Percentiles rank a stretch among this genome's conserved stretches.
These are phyloP conservation scores for Panagrolaimus sp. DNA, from an alignment of 1,140 invertebrate genomes.

Conservation along the genomic window DNA sequence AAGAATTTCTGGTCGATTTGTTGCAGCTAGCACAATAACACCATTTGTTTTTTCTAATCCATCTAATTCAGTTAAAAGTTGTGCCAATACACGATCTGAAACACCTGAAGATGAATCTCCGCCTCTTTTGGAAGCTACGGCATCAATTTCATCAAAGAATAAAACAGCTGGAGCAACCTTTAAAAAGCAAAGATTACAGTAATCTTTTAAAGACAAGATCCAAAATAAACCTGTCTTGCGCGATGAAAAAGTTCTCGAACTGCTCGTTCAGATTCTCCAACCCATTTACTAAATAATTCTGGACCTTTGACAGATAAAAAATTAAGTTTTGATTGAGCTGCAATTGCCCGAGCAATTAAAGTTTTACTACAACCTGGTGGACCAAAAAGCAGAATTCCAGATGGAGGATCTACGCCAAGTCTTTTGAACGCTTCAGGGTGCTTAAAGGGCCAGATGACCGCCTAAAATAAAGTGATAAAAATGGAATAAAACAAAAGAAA, in stretches of 20 bases:
- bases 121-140: constrained; percentile 66
- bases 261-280: constrained; percentile 89
- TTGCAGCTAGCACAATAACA: constrained; percentile 88
- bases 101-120: constrained; percentile 58
- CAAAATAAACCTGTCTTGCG: constrained; percentile 66
- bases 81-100: constrained; percentile 72
- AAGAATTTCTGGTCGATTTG: constrained; percentile 84
- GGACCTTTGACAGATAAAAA: constrained; percentile 61
- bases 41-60: constrained; percentile 76
- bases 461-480: constrained; percentile 48
- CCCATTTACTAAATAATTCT: constrained; percentile 91
- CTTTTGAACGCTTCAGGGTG: constrained; percentile 66
- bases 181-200: too few relatives aligned
- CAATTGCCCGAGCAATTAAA: constrained; percentile 67
- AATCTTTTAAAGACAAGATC: too few relatives aligned
- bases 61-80: constrained; percentile 81
- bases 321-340: constrained; percentile 63
- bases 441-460: constrained; percentile 83
- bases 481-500: not conserved
- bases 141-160: constrained; percentile 97
- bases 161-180: constrained; percentile 75
- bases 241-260: constrained; percentile 83
- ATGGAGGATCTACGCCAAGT: constrained; percentile 65
- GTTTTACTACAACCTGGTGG: constrained; percentile 74
- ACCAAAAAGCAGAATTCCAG: constrained; percentile 69